phyloP scores from a whole-genome alignment of 92 coral and sea anemone genomes.

The Phenganax subtilis region DNA sequence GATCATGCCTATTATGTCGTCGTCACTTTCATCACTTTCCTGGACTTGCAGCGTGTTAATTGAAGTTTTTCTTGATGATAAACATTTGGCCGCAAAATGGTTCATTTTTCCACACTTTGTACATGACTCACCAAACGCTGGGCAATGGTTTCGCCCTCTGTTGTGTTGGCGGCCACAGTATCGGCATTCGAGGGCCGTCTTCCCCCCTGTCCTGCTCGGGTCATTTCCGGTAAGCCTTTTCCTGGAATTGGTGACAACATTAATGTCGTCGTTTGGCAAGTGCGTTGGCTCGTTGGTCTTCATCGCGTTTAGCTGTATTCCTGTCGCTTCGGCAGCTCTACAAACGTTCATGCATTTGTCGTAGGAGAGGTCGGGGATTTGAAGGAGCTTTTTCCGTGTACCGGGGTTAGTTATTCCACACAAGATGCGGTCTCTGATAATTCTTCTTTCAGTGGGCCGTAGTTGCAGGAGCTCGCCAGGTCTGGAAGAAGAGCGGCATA shows the following conservation, averaged over 20 bases:
- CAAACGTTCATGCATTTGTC: slow-evolving; percentile 44
- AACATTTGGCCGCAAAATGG: slow-evolving; percentile 16
- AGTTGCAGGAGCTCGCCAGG: slow-evolving; percentile 39
- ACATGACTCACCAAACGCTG: slow-evolving; percentile 1
- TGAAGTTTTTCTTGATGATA: slow-evolving; percentile 1
- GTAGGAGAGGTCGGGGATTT: slow-evolving; percentile 42
- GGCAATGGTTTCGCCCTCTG: background rate
- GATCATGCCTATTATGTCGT: background rate
- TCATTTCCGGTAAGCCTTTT: background rate
- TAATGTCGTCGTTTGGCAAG: background rate
- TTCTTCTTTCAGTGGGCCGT: slow-evolving; percentile 45
- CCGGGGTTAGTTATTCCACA: slow-evolving; percentile 42
- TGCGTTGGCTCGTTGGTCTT: slow-evolving; percentile 14
- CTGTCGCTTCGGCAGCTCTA: slow-evolving; percentile 44
- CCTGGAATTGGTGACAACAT: background rate
- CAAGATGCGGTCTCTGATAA: slow-evolving; percentile 45
- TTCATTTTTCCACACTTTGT: slow-evolving; percentile 4
- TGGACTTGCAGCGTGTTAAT: background rate
- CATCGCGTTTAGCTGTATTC: slow-evolving; percentile 42
- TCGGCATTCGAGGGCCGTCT: background rate
- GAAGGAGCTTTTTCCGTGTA: slow-evolving; percentile 46
- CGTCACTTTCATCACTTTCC: slow-evolving; percentile 3
- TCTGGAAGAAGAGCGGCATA: slow-evolving; percentile 41
- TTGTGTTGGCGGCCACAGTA: background rate
- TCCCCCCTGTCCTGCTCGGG: too few relatives aligned